Evolutionary conservation across 2,797 vertebrate species (phyloP).

Genomic region (Lagodon rhomboides): DNA sequence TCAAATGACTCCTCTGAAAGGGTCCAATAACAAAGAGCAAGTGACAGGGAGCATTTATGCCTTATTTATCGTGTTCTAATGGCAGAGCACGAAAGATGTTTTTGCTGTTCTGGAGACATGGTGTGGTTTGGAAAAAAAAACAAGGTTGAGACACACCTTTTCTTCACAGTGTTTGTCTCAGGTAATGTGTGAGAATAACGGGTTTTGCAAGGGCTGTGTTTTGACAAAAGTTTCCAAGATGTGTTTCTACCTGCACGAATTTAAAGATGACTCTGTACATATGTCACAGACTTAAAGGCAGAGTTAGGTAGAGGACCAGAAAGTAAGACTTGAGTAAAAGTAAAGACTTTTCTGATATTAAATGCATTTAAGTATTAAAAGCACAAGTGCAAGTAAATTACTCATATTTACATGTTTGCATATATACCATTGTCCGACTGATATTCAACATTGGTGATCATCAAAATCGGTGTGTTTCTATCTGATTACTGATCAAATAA

Average conservation of each 20-base stretch:
- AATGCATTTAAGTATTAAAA: no score
- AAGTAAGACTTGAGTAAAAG: no score
- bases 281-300: background rate
- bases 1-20: conserved; percentile 48
- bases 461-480: no score
- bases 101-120: conserved; percentile 22
- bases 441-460: no score
- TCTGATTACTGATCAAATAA: no score
- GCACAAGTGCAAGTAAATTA: no score
- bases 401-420: no score
- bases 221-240: conserved; percentile 6
- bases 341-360: no score
- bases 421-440: no score
- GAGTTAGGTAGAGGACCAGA: no score
- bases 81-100: conserved; percentile 34
- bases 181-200: conserved; percentile 48
- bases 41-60: conserved; percentile 54
- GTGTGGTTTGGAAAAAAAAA: conserved; percentile 2
- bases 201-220: conserved; percentile 35
- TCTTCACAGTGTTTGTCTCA: conserved; percentile 24
- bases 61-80: conserved; percentile 46
- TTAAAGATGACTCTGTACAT: background rate
- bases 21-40: conserved; percentile 46
- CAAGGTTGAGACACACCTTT: conserved; percentile 17
- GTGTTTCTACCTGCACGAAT: background rate